Evolutionary conservation across 2,888 invertebrate species (phyloP), one percentile per base, ranked within the genome.

Genomic region (Eristalis intricaria): DNA sequence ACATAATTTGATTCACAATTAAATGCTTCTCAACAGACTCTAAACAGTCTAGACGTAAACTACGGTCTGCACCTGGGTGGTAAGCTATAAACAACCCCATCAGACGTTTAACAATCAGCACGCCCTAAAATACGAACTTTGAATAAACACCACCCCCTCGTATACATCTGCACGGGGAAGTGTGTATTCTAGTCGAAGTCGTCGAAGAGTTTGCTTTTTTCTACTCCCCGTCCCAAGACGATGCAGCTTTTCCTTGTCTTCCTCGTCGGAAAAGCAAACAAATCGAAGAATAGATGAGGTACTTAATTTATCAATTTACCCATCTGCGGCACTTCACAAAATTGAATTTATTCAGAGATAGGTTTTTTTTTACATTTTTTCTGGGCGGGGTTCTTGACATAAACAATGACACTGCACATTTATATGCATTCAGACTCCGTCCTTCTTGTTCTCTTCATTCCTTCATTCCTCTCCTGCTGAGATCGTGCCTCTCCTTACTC

Each of bases 381-480:
- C 79, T 69, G 87, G 87, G 87, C 87, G 87, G 84, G 87, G 87
- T 84, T 87, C 50, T 19, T 79, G 38, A 38, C 64, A 68, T 80
- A 84, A 87, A 87, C 87, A 86, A 88, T 61, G 69, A 65, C 64
- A 56, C 35, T 40, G 43, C 60, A 40, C 64, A 63, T 56, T n/a
- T 56, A 64, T 32, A n/a, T 65, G 32, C 19, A 65, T 58, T n/a
- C 26, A 56, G 26, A 61, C 60, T 65, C 8, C 58, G 40, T 43
- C 32, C 38, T 29, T 64, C n/a, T 43, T 22, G 64, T 66, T 26
- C 29, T 56, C 32, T 56, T 43, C 50, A 56, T 40, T n/a, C 15
- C 2, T 65, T 58, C 19, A 19, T 3, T 10, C 22, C 50, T 13
- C 43, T 22, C 50, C 50, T 50, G 50, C 50, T 50, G 50, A 50